Base-by-base conservation (phyloP, 2,113 vertebrate species). In the Condylura cristata region DNA sequence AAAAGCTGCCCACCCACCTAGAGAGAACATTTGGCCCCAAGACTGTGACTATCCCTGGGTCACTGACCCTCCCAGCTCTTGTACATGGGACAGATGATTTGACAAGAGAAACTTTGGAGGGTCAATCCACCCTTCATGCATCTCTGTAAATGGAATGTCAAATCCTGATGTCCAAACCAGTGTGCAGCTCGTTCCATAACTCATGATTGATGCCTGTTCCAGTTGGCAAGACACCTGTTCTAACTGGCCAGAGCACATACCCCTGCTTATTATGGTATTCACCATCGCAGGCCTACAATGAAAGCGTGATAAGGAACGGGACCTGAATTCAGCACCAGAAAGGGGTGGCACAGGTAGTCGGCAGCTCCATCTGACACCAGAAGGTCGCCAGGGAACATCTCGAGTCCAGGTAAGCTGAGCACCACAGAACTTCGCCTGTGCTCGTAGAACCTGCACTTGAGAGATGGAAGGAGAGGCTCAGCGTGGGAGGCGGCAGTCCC, bases 331-430 rank as follows among this genome's bases (percentile, higher is more conserved):
- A 97, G 93, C 66, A 98, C 95, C 87, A 97, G 92, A 56, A 98
- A 97, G 0, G 98, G 96, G 1, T 90, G 98, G 66, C 97, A 98
- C 81, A 99, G 96, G 88, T 98, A 98, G 96, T 99, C 98, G 6
- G 98, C 97, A 44, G 97, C 98, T 70, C 98, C 97, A 51, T 98
- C 98, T 61, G 99, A 98, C 75, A 99, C 98, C 94, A 99, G 98
- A 39, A 99, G 98, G 91, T 99, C 99, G 90, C 99, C 99, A 0
- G 99, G 99, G 84, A 99, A 99, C 96, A 99, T 98, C n/a, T 99
- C 98, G 4, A 99, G 80, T 82, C 99, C 99, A 0, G 98, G 98
- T 86, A 99, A 97, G 58, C 98, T 99, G 97, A 99, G 98, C 1
- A 99, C 99, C 83, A 99, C 97, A 0, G 99, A 99, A 96, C 99